Evolutionary conservation across 2,113 vertebrate species (phyloP), one percentile per base, ranked within the genome.

Genomic region (Prochilodus magdalenae): DNA sequence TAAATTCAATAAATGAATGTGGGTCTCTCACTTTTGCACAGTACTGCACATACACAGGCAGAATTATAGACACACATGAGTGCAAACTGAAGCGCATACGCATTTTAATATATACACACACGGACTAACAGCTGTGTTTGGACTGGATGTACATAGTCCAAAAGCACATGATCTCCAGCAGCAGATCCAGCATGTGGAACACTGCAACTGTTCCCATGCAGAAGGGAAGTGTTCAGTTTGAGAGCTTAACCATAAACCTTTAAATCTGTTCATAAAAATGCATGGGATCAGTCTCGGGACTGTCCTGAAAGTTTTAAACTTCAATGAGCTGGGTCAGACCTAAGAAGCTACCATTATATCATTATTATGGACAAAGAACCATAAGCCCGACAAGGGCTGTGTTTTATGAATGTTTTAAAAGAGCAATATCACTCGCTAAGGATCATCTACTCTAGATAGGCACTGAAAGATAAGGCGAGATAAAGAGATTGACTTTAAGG

Each of bases 161-260:
- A 22, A 62, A 71, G 55, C 53, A 44, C 67, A 66, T 70, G 63
- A 14, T 69, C 80, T 76, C 33, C 24, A 69, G 11, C 14, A 36
- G 49, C 73, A 55, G 36, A 81, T 57, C 72, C 72, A 75, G 53
- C 71, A 67, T n/a, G 33, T 75, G 79, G 62, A 27, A 36, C 24
- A 11, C 62, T 57, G 79, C 27, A 26, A 80, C 30, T 7, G 14
- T 55, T 66, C 49, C 30, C 79, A 57, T 15, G 29, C 44, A 77
- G 27, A 69, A 24, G 2, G 51, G 67, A 83, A 72, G 77, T 78
- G 47, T 33, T 74, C 30, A 44, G 72, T 75, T 73, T 55, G 47
- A 73, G 66, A 83, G 16, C 27, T 66, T 13, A 27, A 15, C 12
- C 60, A 78, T 67, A 78, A 74, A 73, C 30, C n/a, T 78, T 66